Percentiles rank a stretch among this genome's conserved stretches.
phyloP scores from a whole-genome alignment of 2,113 vertebrate species.

The Scytalopus superciliaris region DNA sequence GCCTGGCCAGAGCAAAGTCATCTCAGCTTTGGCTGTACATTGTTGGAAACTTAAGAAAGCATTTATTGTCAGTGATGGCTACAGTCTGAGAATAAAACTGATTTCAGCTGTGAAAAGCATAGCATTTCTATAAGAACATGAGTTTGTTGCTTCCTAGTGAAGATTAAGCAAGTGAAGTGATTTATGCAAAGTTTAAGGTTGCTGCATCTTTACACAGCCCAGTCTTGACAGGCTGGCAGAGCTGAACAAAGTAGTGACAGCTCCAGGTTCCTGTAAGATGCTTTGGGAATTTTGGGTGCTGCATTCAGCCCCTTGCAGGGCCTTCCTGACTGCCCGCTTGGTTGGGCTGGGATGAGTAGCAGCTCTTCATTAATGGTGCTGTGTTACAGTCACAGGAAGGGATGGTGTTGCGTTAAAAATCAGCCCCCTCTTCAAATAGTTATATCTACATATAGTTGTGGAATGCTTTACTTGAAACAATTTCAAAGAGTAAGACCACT shows the following conservation, averaged over 20 bases:
- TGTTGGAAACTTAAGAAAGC: not conserved
- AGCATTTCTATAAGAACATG: not conserved
- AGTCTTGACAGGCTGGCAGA: not conserved
- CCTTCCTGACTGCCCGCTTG: fast-evolving
- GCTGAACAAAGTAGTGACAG: not conserved
- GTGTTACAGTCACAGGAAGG: not conserved
- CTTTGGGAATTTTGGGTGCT: not conserved
- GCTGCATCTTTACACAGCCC: fast-evolving
- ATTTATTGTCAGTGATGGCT: not conserved
- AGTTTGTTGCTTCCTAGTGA: not conserved
- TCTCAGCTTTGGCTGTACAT: fast-evolving
- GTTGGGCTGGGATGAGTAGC: not conserved
- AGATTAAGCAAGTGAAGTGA: not conserved
- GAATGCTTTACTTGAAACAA: not conserved
- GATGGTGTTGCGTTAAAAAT: not conserved
- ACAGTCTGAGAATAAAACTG: not conserved
- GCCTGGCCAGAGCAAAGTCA: not conserved
- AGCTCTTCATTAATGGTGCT: fast-evolving
- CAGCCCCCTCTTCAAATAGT: not conserved
- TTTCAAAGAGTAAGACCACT: not conserved
- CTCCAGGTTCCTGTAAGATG: not conserved
- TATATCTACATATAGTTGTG: not conserved
- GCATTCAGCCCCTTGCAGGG: not conserved
- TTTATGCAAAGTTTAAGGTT: not conserved
- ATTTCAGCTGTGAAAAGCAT: fast-evolving